Evolutionary conservation across 1,140 invertebrate species (phyloP), one percentile per base, ranked within the genome.

Genomic region (Drosophila nigrodunni): DNA sequence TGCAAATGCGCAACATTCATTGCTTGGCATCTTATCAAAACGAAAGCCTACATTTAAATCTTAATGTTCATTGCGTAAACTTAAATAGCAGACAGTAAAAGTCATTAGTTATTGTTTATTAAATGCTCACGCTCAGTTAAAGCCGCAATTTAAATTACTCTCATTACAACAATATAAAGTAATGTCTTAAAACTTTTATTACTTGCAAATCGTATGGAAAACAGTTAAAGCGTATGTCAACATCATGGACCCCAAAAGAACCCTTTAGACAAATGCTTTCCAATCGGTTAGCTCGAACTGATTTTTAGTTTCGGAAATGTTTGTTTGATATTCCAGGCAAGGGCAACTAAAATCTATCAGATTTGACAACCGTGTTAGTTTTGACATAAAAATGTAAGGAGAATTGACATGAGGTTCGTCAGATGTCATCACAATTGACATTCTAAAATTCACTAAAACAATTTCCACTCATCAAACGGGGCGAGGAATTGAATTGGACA

Each of bases 361-460:
- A 30, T 41, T 41, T 11, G 0, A 41, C 10, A 11, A 41, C 9
- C 39, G 10, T 41, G 25, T 30, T 30, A 30, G 25, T 30, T 30
- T 30, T 30, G 25, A 30, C 25, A 30, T 30, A 30, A 30, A 30
- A 30, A 30, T 30, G 10, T 41, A 41, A 11, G 9, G 39, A 41
- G 25, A 41, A 41, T 41, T 11, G 39, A 11, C 39, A 41, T 41
- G 10, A 41, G 15, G 13, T 21, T 25, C 11, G 50, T 54, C 34
- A 35, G 47, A 41, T 54, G 39, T 34, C 61, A 70, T 55, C 46
- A 58, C 54, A 62, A 82, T 83, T 83, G 58, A 57, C 47, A 81
- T 86, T 74, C 60, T 7, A 78, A 80, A 68, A 62, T 64, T 74
- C 79, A 66, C 55, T 80, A 60, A 80, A 85, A 83, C 74, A 69